Conservation (phyloP, 2,888 invertebrate species). For the Sphaerophoria rueppellii region DNA sequence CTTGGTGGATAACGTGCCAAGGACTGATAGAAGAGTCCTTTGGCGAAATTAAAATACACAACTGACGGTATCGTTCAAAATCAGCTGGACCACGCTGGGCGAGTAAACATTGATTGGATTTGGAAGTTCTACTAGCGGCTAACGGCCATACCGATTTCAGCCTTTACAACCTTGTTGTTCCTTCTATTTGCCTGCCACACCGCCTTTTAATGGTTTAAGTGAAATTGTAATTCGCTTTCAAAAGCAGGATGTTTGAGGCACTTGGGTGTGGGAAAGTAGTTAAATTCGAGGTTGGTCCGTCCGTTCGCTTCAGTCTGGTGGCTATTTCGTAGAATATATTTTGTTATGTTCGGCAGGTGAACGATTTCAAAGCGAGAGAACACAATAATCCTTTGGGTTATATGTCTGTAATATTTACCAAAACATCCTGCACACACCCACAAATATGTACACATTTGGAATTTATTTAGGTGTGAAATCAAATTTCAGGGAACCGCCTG, state of each 20-base stretch:
- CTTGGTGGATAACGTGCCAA: constrained; percentile 14
- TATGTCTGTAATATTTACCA: neutral
- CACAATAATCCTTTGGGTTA: neutral
- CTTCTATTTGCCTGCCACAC: constrained; percentile 70
- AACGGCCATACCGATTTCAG: neutral
- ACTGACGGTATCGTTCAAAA: neutral
- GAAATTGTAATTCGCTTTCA: constrained; percentile 74
- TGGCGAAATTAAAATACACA: neutral
- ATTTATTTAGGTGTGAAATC: constrained; percentile 9
- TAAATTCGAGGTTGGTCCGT: constrained; percentile 22
- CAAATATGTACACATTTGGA: neutral
- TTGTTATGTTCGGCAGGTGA: neutral
- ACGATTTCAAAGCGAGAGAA: neutral
- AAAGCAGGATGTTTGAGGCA: constrained; percentile 46
- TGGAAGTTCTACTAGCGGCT: neutral
- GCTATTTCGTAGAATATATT: too few species aligned
- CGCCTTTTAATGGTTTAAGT: constrained; percentile 76
- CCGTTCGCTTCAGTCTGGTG: neutral
- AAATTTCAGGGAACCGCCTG: constrained; percentile 24
- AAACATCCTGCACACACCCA: too few species aligned
- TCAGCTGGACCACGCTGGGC: neutral
- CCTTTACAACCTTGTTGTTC: neutral
- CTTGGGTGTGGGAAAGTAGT: neutral
- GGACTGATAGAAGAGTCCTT: neutral
- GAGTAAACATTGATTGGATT: too few species aligned